Conservation (phyloP, 2,888 invertebrate genomes). For the Mythimna vitellina region DNA sequence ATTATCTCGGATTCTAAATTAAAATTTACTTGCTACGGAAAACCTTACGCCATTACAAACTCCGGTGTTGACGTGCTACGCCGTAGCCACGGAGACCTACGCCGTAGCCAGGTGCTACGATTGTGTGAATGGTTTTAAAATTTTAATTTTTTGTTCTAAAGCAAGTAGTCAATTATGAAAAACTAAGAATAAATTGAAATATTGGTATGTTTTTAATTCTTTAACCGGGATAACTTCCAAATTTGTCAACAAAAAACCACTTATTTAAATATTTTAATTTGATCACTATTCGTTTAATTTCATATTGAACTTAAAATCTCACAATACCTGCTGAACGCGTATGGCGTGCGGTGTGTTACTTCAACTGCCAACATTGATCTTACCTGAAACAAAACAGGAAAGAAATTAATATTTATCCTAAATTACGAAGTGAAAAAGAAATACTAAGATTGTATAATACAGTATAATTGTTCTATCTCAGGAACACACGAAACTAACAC, state of each 20-base stretch:
- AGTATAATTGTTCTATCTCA: too few relatives aligned
- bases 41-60: neutral
- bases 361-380: neutral
- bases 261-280: too few relatives aligned
- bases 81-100: neutral
- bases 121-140: too few relatives aligned
- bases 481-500: too few relatives aligned
- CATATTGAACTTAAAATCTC: neutral
- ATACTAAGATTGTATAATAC: neutral
- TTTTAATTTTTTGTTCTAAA: too few relatives aligned
- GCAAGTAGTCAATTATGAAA: too few relatives aligned
- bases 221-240: too few relatives aligned
- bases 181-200: too few relatives aligned
- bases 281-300: too few relatives aligned
- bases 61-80: neutral
- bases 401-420: neutral
- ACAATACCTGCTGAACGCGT: neutral
- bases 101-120: neutral
- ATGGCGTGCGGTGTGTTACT: neutral
- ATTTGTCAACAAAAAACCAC: too few relatives aligned
- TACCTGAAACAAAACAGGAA: constrained; percentile 39
- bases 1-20: too few relatives aligned
- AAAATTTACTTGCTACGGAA: neutral
- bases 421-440: neutral
- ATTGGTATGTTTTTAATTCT: too few relatives aligned